phyloP scores from a whole-genome alignment of 2,113 vertebrate genomes.

The Rallus limicola region DNA sequence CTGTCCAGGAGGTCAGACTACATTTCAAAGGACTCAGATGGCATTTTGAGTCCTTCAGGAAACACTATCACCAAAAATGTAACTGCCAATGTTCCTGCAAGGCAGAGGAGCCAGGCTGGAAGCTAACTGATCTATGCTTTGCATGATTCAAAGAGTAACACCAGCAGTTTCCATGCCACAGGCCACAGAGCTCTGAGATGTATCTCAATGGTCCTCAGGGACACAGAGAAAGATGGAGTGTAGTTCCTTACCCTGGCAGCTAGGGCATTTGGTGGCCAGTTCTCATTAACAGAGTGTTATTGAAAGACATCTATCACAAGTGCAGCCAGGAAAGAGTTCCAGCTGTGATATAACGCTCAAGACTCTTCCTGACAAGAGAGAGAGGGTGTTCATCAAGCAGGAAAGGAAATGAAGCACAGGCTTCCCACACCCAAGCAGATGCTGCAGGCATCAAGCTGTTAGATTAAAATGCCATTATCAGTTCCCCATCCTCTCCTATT shows the following conservation, averaged over 20 bases:
- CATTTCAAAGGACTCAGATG: not conserved
- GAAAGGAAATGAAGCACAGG: not conserved
- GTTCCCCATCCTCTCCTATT: not conserved
- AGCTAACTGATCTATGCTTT: not conserved
- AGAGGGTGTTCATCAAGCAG: not conserved
- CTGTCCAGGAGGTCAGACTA: not conserved
- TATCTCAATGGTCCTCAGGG: not conserved
- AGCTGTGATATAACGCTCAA: not conserved
- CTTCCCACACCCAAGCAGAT: not conserved
- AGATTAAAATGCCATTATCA: not conserved
- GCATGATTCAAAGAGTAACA: not conserved
- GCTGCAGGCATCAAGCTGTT: not conserved
- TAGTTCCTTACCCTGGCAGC: not conserved
- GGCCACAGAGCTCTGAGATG: not conserved
- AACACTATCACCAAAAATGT: not conserved
- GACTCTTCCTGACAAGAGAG: not conserved
- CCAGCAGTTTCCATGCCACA: not conserved
- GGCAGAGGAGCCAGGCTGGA: not conserved
- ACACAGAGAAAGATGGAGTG: not conserved
- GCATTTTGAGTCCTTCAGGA: not conserved
- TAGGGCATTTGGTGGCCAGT: not conserved
- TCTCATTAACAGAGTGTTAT: not conserved
- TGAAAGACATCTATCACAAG: slow-evolving; percentile 33
- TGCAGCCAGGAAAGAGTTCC: not conserved
- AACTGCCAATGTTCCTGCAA: not conserved